Evolutionary conservation across 2,113 vertebrate species (phyloP), one percentile per base, ranked within the genome.

Genomic region (Oryzias curvinotus): DNA sequence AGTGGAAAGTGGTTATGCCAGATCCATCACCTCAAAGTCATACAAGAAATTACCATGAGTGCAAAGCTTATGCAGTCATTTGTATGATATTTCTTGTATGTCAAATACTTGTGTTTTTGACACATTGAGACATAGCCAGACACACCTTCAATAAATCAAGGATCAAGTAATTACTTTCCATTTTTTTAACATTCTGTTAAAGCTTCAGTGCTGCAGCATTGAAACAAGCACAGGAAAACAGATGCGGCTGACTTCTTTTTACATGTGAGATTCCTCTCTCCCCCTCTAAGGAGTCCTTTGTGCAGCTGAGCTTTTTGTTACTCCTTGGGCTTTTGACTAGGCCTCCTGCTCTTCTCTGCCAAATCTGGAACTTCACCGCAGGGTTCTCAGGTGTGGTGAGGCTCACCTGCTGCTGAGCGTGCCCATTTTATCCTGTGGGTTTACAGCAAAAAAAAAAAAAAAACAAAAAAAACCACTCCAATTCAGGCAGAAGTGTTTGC

Each of bases 271-370:
- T 73, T 64, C 68, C 55, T 45, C 48, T 53, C 63, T 77, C 10
- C 36, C 36, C 36, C 81, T 83, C 82, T 66, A 30, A 68, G 62
- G 77, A 79, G 80, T 65, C 66, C 66, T 82, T 82, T 77, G 80
- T 86, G 82, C 75, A 68, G 84, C 70, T 78, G 74, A 82, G 78
- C 71, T 75, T 78, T 82, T 75, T 79, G 73, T 84, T 78, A 81
- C 85, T 80, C 66, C 72, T 52, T 57, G 43, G 65, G 77, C 81
- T 86, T 89, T 82, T 87, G 78, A 88, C 82, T 81, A 86, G 77
- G 69, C 85, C 80, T 82, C 72, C 78, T 83, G 76, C 78, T 82
- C 71, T 82, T 87, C 62, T 66, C 54, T 71, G 78, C 65, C 74
- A 77, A 84, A 85, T 83, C 63, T 73, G 63, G 71, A 76, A 73